phyloP scores from a whole-genome alignment of 2,888 invertebrate species.

The Drosophila bunnanda region DNA sequence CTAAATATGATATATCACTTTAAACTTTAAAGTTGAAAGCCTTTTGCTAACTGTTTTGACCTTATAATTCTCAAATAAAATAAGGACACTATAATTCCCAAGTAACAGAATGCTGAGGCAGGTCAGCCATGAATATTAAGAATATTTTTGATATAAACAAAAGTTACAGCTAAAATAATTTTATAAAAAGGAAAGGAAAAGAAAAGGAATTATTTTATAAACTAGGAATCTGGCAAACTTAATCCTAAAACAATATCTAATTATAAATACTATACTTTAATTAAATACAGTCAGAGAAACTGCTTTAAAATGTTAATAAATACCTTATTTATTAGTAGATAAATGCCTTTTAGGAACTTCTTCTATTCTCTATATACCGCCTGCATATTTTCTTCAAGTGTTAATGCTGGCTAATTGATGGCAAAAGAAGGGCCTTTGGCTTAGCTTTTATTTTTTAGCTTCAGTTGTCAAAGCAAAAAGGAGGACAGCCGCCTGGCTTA shows the following conservation, averaged over 20 bases:
- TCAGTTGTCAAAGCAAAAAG: slow-evolving; percentile 2
- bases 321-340: too few relatives aligned
- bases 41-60: background rate
- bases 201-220: too few relatives aligned
- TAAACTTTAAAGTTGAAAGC: too few relatives aligned
- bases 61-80: background rate
- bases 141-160: background rate
- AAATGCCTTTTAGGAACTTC: background rate
- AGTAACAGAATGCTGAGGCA: background rate
- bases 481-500: slow-evolving; percentile 21
- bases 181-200: too few relatives aligned
- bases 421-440: background rate
- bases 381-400: slow-evolving; percentile 2
- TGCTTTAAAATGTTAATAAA: too few relatives aligned
- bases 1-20: too few relatives aligned
- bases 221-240: too few relatives aligned
- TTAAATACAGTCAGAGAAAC: background rate
- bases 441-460: slow-evolving; percentile 1
- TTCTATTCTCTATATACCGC: too few relatives aligned
- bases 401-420: slow-evolving; percentile 22
- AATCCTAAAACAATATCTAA: too few relatives aligned
- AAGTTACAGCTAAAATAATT: background rate
- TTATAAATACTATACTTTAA: background rate
- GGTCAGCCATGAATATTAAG: background rate
- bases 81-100: background rate